Percentiles rank a stretch among this genome's conserved stretches.
Evolutionary conservation across 2,888 invertebrate genomes (phyloP).

Genomic region (Metallyticus violacea): DNA sequence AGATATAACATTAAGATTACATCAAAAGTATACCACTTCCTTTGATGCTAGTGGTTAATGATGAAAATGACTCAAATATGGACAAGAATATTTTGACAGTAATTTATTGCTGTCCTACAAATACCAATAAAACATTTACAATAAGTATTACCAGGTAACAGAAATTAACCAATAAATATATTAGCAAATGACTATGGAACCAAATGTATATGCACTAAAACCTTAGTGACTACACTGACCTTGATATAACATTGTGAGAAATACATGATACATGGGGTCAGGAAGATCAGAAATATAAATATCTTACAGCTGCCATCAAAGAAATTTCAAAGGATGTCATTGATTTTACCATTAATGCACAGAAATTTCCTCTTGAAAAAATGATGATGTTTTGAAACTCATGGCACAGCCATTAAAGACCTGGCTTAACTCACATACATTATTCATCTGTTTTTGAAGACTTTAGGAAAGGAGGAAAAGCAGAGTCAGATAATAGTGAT

Average conservation of each 20-base stretch:
- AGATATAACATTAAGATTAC: too few relatives aligned
- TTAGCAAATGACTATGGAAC: too few relatives aligned
- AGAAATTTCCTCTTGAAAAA: background rate
- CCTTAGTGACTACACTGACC: background rate
- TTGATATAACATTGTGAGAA: background rate
- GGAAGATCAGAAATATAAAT: background rate
- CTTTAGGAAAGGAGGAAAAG: background rate
- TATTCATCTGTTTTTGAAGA: background rate
- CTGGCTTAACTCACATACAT: background rate
- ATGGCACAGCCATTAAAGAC: background rate
- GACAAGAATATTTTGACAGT: too few relatives aligned
- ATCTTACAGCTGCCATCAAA: background rate
- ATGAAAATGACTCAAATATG: too few relatives aligned
- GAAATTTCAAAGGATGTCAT: background rate
- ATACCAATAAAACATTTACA: too few relatives aligned
- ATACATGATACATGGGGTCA: background rate
- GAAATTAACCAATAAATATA: too few relatives aligned
- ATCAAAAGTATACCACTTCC: too few relatives aligned
- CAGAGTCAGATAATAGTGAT: background rate
- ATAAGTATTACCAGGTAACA: too few relatives aligned
- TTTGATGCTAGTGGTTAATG: too few relatives aligned
- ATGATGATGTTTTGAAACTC: conserved; percentile 6
- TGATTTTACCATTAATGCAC: conserved; percentile 5
- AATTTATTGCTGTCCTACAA: too few relatives aligned
- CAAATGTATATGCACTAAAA: background rate